Evolutionary conservation across 1,140 invertebrate species (phyloP), one percentile per base, ranked within the genome.

Genomic region (Armadillidium nasatum): DNA sequence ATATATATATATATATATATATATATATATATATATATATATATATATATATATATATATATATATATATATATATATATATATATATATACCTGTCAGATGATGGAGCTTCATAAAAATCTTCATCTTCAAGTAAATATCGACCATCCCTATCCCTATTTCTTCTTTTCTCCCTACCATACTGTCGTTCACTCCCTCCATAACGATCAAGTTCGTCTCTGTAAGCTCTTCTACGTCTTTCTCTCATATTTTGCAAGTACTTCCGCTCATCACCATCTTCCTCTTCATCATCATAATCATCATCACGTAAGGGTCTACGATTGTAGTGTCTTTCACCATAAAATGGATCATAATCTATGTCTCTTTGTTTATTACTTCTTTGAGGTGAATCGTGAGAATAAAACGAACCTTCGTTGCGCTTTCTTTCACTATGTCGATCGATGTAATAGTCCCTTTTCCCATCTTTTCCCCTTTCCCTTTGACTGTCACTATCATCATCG

Each of bases 121-220:
- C 50, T 15, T 60, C 50, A 15, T 60, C 50, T 19, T 60, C 50
- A 60, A 15, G 50, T 19, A 19, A 13, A 19, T 60, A 60, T 15
- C 19, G 50, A 4, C 19, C 11, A 19, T 60, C 50, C 50, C 50
- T 60, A 7, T 60, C 50, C 50, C 50, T 13, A 60, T 60, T 60
- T 60, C 7, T 60, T 4, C 50, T 13, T 19, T 19, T 60, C 50
- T 60, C n/a, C n/a, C n/a, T n/a, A n/a, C n/a, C n/a, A n/a, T n/a
- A n/a, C n/a, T n/a, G n/a, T n/a, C n/a, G n/a, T n/a, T 50, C 46
- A 15, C 46, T 9, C 9, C 76, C 78, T 66, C 78, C 76, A 43
- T 79, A 79, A 9, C 78, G 74, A 43, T 79, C 78, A 21, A 79
- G 69, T 71, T 79, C 78, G 67, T 79, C 78, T 13, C 75, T 45